Percentiles rank a stretch among this genome's conserved stretches.
These are phyloP conservation scores for Alauda arvensis DNA, from an alignment of 2,797 vertebrate species.

Conservation along the genomic window DNA sequence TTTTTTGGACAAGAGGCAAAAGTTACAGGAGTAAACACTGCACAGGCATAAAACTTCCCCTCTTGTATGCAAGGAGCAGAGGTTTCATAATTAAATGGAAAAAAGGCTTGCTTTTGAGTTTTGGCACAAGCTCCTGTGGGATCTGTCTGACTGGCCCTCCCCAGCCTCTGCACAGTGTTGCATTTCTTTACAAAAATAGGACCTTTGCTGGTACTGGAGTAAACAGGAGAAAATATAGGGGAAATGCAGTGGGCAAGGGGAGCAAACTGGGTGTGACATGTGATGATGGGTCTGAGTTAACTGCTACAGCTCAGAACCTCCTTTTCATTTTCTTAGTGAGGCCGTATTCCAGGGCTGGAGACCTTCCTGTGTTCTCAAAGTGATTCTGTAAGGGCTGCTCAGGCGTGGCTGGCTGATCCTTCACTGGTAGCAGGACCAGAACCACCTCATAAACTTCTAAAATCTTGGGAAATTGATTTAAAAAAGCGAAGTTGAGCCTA, in stretches of 20 bases:
- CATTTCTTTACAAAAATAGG: not conserved
- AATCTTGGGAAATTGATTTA: not conserved
- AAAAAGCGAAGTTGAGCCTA: not conserved
- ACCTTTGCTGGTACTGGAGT: not conserved
- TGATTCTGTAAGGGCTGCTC: not conserved
- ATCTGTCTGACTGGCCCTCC: not conserved
- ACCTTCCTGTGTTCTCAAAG: not conserved
- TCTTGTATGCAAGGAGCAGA: not conserved
- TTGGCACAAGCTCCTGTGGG: not conserved
- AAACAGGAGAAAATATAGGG: not conserved
- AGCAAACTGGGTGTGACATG: fast-evolving
- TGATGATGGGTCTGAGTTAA: not conserved
- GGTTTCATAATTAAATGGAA: not conserved
- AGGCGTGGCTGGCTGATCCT: not conserved
- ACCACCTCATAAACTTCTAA: not conserved
- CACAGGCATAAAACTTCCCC: not conserved
- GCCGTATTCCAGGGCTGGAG: not conserved
- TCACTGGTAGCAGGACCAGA: not conserved
- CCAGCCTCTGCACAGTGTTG: not conserved
- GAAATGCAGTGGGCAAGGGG: not conserved
- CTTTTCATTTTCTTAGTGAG: not conserved
- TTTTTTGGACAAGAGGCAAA: not conserved
- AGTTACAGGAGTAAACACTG: not conserved
- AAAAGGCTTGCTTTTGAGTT: not conserved
- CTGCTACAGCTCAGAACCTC: not conserved